phyloP scores from a whole-genome alignment of 2,888 invertebrate genomes.

The Galeruca laticollis region DNA sequence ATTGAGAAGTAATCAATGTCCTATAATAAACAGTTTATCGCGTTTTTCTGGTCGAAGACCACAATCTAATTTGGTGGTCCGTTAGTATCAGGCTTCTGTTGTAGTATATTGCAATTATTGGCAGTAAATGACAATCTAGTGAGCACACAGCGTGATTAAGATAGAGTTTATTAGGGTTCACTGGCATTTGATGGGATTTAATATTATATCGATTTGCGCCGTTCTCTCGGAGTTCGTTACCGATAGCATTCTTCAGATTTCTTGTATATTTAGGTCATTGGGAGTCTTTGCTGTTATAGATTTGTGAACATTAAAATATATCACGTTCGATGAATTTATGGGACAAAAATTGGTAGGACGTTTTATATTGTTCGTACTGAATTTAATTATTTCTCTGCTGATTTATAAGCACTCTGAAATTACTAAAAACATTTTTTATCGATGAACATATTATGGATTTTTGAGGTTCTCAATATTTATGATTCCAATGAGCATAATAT shows the following conservation, averaged over 20 bases:
- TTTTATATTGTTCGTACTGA: too few relatives aligned
- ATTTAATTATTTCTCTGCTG: too few relatives aligned
- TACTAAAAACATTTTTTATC: too few relatives aligned
- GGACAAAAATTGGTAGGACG: too few relatives aligned
- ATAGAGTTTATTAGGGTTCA: slow-evolving; percentile 35
- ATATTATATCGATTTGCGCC: slow-evolving; percentile 28
- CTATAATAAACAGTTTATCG: neutral
- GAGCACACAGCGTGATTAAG: slow-evolving; percentile 36
- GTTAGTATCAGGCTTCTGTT: slow-evolving; percentile 14
- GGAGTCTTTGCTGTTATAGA: neutral
- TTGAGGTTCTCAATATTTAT: too few relatives aligned
- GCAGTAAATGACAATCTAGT: slow-evolving; percentile 31
- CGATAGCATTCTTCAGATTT: neutral
- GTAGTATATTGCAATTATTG: slow-evolving; percentile 28
- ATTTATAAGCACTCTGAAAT: too few relatives aligned
- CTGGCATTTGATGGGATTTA: slow-evolving; percentile 36
- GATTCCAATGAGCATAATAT: too few relatives aligned
- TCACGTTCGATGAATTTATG: too few relatives aligned
- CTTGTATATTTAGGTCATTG: neutral
- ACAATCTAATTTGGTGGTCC: slow-evolving; percentile 5
- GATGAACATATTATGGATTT: too few relatives aligned
- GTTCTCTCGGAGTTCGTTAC: neutral
- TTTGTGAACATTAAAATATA: too few relatives aligned
- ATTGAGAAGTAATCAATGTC: neutral
- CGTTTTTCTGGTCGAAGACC: slow-evolving; percentile 20